Percentiles rank a stretch among this genome's conserved stretches.
Evolutionary conservation across 2,797 vertebrate genomes (phyloP).

Genomic region (Florisuga fusca): DNA sequence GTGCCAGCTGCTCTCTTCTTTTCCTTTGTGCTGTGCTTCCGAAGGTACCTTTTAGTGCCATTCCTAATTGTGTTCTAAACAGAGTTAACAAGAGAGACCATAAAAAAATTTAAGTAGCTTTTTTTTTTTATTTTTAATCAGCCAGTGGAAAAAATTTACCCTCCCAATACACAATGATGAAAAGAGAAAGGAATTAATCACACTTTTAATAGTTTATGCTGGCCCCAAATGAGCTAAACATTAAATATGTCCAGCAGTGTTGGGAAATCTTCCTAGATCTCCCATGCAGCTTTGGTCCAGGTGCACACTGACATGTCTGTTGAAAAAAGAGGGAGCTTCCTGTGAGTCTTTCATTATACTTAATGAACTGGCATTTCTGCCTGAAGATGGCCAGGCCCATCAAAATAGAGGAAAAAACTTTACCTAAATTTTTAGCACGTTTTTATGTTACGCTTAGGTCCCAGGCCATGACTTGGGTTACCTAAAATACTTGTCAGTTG

Average conservation of each 20-base stretch:
- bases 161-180: background rate
- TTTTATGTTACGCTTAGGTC: background rate
- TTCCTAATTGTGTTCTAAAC: slow-evolving; percentile 20
- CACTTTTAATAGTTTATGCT: background rate
- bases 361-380: background rate
- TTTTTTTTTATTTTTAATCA: background rate
- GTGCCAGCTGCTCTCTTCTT: slow-evolving; percentile 62
- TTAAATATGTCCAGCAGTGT: background rate
- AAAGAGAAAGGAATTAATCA: background rate
- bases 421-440: background rate
- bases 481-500: background rate
- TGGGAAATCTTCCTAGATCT: slow-evolving; percentile 21
- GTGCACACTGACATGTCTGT: background rate
- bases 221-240: background rate
- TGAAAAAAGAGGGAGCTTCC: slow-evolving; percentile 9
- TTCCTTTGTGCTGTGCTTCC: slow-evolving; percentile 30
- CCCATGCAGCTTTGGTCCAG: background rate
- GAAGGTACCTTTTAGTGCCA: background rate
- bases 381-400: background rate
- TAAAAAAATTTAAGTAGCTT: background rate
- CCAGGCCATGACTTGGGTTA: background rate
- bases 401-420: background rate
- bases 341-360: background rate
- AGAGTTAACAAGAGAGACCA: background rate
- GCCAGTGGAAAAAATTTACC: background rate